phyloP scores from a whole-genome alignment of 2,113 vertebrate genomes.

The Lepus timidus region DNA sequence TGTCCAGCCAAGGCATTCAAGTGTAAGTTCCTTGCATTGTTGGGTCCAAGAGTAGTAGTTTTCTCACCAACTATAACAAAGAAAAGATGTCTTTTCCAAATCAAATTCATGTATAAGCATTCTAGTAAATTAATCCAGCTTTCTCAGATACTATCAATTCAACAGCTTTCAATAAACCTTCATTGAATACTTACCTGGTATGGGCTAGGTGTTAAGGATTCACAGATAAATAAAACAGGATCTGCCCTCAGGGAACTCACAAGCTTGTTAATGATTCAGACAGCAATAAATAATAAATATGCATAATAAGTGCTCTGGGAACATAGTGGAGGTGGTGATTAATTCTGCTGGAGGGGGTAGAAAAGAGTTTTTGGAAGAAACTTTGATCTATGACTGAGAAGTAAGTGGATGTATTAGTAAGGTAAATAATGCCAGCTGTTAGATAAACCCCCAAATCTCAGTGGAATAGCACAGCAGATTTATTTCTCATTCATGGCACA shows the following conservation, averaged over 20 bases:
- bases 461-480: background rate
- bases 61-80: slow-evolving; percentile 24
- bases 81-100: slow-evolving; percentile 28
- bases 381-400: slow-evolving; percentile 66
- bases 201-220: background rate
- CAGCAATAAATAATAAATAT: slow-evolving; percentile 68
- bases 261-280: slow-evolving; percentile 45
- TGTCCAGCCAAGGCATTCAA: background rate
- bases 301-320: slow-evolving; percentile 52
- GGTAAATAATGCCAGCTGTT: background rate
- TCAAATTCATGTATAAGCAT: slow-evolving; percentile 47
- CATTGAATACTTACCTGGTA: background rate
- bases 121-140: background rate
- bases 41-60: background rate
- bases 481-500: background rate
- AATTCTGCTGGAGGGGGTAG: slow-evolving; percentile 31
- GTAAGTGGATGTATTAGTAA: slow-evolving; percentile 4
- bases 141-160: slow-evolving; percentile 13
- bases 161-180: background rate
- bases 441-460: background rate
- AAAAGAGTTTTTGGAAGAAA: slow-evolving; percentile 40
- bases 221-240: background rate
- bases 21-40: background rate
- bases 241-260: background rate
- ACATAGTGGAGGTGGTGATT: slow-evolving; percentile 54